Base-by-base conservation (phyloP, 2,888 invertebrate species). In the Heliconius erato region DNA sequence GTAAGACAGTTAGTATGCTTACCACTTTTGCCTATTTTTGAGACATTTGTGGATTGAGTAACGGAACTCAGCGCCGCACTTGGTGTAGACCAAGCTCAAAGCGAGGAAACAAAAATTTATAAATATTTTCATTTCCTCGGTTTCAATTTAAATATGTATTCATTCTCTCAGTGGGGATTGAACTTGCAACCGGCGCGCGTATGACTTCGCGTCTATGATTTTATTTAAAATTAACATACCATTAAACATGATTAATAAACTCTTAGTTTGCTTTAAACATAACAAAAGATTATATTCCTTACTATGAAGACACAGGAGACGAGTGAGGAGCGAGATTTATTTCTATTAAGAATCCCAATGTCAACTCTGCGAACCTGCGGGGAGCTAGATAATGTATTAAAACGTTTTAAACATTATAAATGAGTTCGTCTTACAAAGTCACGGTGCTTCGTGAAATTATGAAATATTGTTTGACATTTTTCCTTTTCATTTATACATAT, bases 341-440 rank as follows among this genome's bases (percentile, higher is more conserved):
- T 77, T 77, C 77, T 77, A 67, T 44, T 77, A 77, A 77, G 77
- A 77, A 35, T 77, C 59, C 35, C 35, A 77, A 77, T 77, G 77
- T 77, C 77, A 77, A 77, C 77, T 65, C 65, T 44, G 77, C 40
- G 63, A 40, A 77, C 40, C 77, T 77, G 77, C 65, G 77, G 63
- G 77, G 63, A 67, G 28, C 63, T 40, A 76, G 74, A 76, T 76
- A 76, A 76, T 76, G 74, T 76, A 76, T 76, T 76, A 67, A 65
- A 77, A 77, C 65, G 77, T 77, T 77, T 77, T 77, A 77, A 77
- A 77, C 40, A 77, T 63, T 44, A 77, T 77, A 77, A 77, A 77
- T 77, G 65, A 67, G 44, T 67, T 67, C 65, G 67, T 65, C 44
- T 44, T 16, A 28, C 26, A 63, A 32, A 32, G 67, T 26, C 67